Evolutionary conservation across 2,888 invertebrate genomes (phyloP), one percentile per base, ranked within the genome.

Genomic region (Cerastoderma edule): DNA sequence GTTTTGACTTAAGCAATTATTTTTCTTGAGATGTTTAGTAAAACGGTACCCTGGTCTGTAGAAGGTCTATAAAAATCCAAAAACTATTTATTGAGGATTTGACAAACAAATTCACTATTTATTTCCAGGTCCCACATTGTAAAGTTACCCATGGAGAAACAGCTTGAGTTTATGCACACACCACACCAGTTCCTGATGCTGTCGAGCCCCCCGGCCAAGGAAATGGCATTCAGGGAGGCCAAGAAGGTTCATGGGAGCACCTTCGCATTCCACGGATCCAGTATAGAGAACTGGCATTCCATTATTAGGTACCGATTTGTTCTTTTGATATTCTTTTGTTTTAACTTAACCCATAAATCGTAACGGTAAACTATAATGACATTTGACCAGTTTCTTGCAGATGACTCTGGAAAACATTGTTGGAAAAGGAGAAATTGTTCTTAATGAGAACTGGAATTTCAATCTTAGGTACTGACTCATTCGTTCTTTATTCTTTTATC

Each of bases 181-280:
- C 84, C 87, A 0, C 90, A 91, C 77, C 92, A 92, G 87, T 92
- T 89, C 73, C 80, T 92, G 32, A 71, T 92, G 64, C 67, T 88
- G 66, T 89, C 86, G 50, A 89, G 88, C 56, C 90, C 91, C 5
- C 92, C 92, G 27, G 89, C 90, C 5, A 89, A 91, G 76, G 92
- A 92, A 71, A 87, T 83, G 4, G 78, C 72, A 5, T 92, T 92
- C 72, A 78, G 85, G 39, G 80, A 69, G 5, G 87, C 86, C 0
- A 90, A 84, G 67, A 67, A 75, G 13, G 84, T 85, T 76, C 77
- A 85, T 83, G 90, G 91, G 28, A 91, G 90, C 64, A 86, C 86
- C 30, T 92, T 90, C 85, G 91, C 91, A 0, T 92, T 92, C 80
- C 92, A 92, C 85, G 92, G 92, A 2, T 91, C 92, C 0, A 79